Conservation (phyloP, 2,797 vertebrate species). For the Myripristis murdjan region DNA sequence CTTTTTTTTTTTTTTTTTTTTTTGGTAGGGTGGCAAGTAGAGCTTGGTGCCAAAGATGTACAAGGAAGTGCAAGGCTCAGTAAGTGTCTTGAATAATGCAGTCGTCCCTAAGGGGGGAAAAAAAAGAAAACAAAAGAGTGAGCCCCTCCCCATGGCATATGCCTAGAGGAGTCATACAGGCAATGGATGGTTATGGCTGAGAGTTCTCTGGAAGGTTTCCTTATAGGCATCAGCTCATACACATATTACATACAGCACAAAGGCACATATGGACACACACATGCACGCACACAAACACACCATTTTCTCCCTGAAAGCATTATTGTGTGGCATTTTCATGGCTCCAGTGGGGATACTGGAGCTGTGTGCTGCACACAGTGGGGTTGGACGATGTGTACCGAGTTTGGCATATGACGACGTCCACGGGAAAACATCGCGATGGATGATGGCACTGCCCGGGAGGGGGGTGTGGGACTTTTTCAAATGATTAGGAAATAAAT, state of each 20-base stretch:
- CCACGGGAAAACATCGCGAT: no score
- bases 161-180: constrained; percentile 58
- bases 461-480: no score
- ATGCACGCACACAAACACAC: constrained; percentile 7
- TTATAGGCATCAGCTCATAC: constrained; percentile 57
- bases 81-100: constrained; percentile 88
- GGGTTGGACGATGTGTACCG: no score
- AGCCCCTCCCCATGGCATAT: constrained; percentile 8
- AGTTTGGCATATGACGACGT: no score
- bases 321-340: constrained; percentile 55
- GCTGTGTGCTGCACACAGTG: constrained; percentile 36
- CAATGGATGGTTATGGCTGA: constrained; percentile 51
- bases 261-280: constrained; percentile 18
- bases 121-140: constrained; percentile 52
- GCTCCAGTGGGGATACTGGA: constrained; percentile 36
- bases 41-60: constrained; percentile 82
- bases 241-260: constrained; percentile 10
- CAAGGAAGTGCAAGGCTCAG: constrained; percentile 82
- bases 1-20: constrained; percentile 40
- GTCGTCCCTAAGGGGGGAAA: constrained; percentile 64
- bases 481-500: no score
- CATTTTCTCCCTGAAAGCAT: constrained; percentile 45
- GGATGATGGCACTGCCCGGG: no score
- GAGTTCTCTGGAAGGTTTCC: constrained; percentile 47
- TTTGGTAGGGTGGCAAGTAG: constrained; percentile 71